Conservation (phyloP, 2,113 vertebrate species). For the Lophura nycthemera region DNA sequence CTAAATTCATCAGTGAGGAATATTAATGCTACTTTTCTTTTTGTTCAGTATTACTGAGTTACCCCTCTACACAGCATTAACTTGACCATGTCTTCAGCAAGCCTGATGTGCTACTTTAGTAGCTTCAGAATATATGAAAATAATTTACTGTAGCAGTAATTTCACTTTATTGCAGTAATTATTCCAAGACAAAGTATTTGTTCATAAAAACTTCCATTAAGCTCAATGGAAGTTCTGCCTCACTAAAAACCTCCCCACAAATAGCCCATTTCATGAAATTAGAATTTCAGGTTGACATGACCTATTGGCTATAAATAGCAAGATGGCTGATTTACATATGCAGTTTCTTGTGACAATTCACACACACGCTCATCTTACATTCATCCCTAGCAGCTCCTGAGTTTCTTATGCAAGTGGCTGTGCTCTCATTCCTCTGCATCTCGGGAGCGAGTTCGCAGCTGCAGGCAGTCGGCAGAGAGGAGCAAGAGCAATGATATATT, state of each 20-base stretch:
- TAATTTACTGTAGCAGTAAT: background rate
- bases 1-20: background rate
- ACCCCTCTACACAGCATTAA: slow-evolving; percentile 19
- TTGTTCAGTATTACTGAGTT: background rate
- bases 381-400: background rate
- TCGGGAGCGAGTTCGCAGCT: slow-evolving; percentile 30
- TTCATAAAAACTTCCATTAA: background rate
- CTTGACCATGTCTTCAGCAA: background rate
- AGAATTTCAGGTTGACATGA: background rate
- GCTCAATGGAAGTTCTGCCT: background rate
- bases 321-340: background rate
- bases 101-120: background rate
- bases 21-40: background rate
- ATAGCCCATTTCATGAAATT: background rate
- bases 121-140: background rate
- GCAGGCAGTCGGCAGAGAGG: slow-evolving; percentile 49
- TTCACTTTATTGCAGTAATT: background rate
- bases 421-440: slow-evolving; percentile 32
- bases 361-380: background rate
- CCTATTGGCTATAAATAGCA: fast-evolving
- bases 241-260: background rate
- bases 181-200: background rate
- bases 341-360: background rate
- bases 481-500: slow-evolving; percentile 59
- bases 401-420: slow-evolving; percentile 29